Conservation (phyloP, 2,888 invertebrate genomes). For the Globia sparganii region DNA sequence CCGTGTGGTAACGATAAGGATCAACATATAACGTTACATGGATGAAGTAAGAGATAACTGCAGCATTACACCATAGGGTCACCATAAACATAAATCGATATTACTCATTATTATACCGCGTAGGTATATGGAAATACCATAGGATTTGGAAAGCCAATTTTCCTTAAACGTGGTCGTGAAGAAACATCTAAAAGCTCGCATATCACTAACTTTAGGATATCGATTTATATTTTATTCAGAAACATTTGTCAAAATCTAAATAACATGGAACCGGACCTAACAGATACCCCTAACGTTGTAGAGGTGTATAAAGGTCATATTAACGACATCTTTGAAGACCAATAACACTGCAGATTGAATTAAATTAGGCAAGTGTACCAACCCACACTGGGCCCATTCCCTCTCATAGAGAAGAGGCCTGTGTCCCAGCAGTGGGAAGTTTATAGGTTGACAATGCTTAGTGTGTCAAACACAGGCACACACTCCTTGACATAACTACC, state of each 20-base stretch:
- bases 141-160: not conserved
- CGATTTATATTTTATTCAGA: not conserved
- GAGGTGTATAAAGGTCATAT: slow-evolving; percentile 20
- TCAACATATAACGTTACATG: slow-evolving; percentile 35
- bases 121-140: not conserved
- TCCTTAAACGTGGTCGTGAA: not conserved
- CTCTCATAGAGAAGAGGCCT: too few relatives aligned
- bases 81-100: not conserved
- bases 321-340: not conserved
- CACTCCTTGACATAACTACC: slow-evolving; percentile 5
- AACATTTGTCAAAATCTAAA: not conserved
- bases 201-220: not conserved
- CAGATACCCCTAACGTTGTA: slow-evolving; percentile 14
- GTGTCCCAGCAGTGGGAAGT: too few relatives aligned
- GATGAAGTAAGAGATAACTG: slow-evolving; percentile 17
- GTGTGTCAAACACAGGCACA: slow-evolving; percentile 11
- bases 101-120: not conserved
- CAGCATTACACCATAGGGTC: not conserved
- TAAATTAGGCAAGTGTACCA: slow-evolving; percentile 1
- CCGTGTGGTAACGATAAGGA: slow-evolving; percentile 24
- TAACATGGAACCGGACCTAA: slow-evolving; percentile 17
- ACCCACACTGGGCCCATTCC: too few relatives aligned
- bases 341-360: not conserved
- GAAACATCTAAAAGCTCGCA: not conserved
- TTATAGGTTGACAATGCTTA: too few relatives aligned